Base-by-base conservation (phyloP, 2,888 invertebrate species). In the Zaprionus obscuricornis region DNA sequence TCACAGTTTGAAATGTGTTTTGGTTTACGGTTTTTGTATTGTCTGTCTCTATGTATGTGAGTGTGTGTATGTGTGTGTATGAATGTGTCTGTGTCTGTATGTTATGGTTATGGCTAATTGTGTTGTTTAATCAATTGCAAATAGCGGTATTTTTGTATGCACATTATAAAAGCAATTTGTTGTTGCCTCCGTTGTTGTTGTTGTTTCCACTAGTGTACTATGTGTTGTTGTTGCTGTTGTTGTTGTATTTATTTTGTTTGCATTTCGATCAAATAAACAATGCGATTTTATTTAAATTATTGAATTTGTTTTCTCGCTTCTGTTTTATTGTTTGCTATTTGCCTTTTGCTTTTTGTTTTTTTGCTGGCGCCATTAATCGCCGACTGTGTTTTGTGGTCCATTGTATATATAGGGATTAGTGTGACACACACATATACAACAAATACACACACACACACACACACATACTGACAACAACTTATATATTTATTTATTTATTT, bases 331-430 rank as follows among this genome's bases (percentile, higher is more conserved):
- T n/a, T n/a, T n/a, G n/a, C n/a, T n/a, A n/a, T n/a, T n/a, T n/a
- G n/a, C n/a, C n/a, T n/a, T n/a, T n/a, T n/a, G n/a, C n/a, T n/a
- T n/a, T n/a, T n/a, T n/a, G n/a, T n/a, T n/a, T n/a, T n/a, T n/a
- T n/a, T n/a, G n/a, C n/a, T n/a, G 31, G 8, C 36, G 45, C 14
- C 49, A 40, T 68, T 55, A 60, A 66, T 68, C 34, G 70, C 27
- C 13, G 18, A 22, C 43, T n/a, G n/a, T 51, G 31, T 39, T 42
- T 50, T 65, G 59, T 14, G 60, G 46, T 49, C 13, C 14, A 26
- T 51, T 68, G 66, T 60, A 59, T 68, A 55, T 46, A 31, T 18
- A 33, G 40, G 34, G 60, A 60, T 65, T 69, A 68, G 39, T 68
- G 68, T 65, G 65, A 14, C 31, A 24, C 13, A 51, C 10, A 55